Percentiles rank a stretch among this genome's conserved stretches.
Conservation (phyloP, 2,888 invertebrate genomes). For the Heteromyza rotundicornis region DNA sequence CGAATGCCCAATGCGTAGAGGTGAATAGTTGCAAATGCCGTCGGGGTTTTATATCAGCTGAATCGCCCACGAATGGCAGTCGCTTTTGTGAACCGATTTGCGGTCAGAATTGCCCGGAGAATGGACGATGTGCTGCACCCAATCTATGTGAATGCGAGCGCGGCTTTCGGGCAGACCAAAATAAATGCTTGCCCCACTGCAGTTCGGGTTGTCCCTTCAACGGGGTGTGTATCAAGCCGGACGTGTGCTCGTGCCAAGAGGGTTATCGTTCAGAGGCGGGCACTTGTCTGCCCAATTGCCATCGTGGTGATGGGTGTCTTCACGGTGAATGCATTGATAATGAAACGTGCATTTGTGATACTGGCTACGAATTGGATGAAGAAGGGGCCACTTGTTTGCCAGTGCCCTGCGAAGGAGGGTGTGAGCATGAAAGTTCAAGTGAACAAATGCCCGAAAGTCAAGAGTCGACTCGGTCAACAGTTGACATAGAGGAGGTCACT, state of each 20-base stretch:
- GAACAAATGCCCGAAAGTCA: background rate
- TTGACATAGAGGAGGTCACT: background rate
- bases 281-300: slow-evolving; percentile 41
- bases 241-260: slow-evolving; percentile 12
- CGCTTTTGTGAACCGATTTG: slow-evolving; percentile 50
- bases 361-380: background rate
- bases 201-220: slow-evolving; percentile 20
- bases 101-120: slow-evolving; percentile 32
- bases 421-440: background rate
- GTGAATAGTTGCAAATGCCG: slow-evolving; percentile 47
- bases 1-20: slow-evolving; percentile 44
- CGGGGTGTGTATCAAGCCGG: slow-evolving; percentile 21
- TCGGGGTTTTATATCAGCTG: slow-evolving; percentile 41
- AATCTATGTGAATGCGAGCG: slow-evolving; percentile 46
- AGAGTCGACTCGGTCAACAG: background rate
- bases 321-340: slow-evolving; percentile 40
- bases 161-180: slow-evolving; percentile 30
- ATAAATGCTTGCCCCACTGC: background rate
- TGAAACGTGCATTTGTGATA: slow-evolving; percentile 19
- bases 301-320: slow-evolving; percentile 39
- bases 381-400: background rate
- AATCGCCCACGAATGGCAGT: slow-evolving; percentile 34
- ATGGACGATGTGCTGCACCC: slow-evolving; percentile 43
- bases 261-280: slow-evolving; percentile 24
- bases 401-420: background rate